Evolutionary conservation across 2,888 invertebrate species (phyloP), one percentile per base, ranked within the genome.

Genomic region (Phengaris alcon): DNA sequence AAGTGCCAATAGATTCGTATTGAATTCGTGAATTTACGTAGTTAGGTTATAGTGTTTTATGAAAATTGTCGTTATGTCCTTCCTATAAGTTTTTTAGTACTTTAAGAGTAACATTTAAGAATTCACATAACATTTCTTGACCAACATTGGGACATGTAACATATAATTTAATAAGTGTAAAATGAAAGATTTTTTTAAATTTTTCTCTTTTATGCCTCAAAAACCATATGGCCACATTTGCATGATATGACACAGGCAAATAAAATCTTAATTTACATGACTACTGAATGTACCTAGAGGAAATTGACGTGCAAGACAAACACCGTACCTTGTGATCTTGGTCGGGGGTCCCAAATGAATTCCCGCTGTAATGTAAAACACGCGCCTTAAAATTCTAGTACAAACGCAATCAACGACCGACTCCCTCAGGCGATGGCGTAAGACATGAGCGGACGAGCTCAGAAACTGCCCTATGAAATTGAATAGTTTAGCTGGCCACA

Each of bases 351-450:
- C 78, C 81, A 80, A 81, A 81, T 80, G 81, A 81, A 81, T 81
- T 80, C 79, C 78, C 76, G 79, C 82, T 82, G 82, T 82, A 82
- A 84, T 83, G 83, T 83, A 81, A 82, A 83, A 82, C 82, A 81
- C 79, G 82, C 81, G 80, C 81, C 81, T 87, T 86, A 85, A 86
- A 88, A 87, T 85, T 85, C 84, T 80, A 81, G 81, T 81, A 82
- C 84, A 84, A 85, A 87, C 82, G 86, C 85, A 87, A 87, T 88
- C 87, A 87, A 84, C 84, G 81, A 82, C 78, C 81, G 80, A 77
- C 82, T 79, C 79, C 68, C 74, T 77, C 75, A 57, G 51, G 46
- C 22, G 70, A 68, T 75, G 77, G 78, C 44, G 64, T 73, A 74
- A 77, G 75, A 15, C 35, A 64, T 13, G 12, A 35, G 64, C 64